Conservation (phyloP, 2,888 invertebrate species). For the Corythucha ciliata region DNA sequence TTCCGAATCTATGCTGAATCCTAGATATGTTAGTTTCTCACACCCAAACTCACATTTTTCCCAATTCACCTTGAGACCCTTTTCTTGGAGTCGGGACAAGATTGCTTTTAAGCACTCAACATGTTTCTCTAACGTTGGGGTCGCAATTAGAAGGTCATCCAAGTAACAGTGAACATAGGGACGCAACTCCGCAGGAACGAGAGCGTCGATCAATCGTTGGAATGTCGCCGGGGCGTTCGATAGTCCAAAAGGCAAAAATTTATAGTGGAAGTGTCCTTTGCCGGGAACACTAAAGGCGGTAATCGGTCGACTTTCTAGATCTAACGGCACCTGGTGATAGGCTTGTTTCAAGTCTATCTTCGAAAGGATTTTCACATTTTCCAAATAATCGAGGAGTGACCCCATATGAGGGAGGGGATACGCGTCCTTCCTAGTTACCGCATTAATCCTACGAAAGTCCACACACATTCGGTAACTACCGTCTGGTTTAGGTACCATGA, state of each 20-base stretch:
- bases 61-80: constrained; percentile 1
- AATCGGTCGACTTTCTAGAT: too few species aligned
- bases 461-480: too few species aligned
- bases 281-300: constrained; percentile 30
- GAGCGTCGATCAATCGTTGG: constrained; percentile 23
- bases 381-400: too few species aligned
- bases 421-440: too few species aligned
- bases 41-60: constrained; percentile 14
- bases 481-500: too few species aligned
- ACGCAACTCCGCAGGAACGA: constrained; percentile 5
- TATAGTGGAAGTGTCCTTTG: constrained; percentile 34
- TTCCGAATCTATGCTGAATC: constrained; percentile 2
- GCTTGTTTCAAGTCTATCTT: too few species aligned
- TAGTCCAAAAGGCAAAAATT: constrained; percentile 27
- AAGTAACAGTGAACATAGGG: constrained; percentile 4
- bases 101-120: constrained; percentile 2
- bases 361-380: too few species aligned
- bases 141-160: neutral
- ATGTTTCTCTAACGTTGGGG: constrained; percentile 7
- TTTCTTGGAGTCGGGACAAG: constrained; percentile 1
- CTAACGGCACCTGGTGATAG: too few species aligned
- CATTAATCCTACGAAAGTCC: too few species aligned
- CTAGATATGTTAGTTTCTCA: constrained; percentile 13
- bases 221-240: constrained; percentile 24
- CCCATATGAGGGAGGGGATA: too few species aligned